A percentile compares a stretch with the other conserved stretches of the same genome.
Conservation (phyloP, 2,113 vertebrate genomes). For the Trichechus manatus region DNA sequence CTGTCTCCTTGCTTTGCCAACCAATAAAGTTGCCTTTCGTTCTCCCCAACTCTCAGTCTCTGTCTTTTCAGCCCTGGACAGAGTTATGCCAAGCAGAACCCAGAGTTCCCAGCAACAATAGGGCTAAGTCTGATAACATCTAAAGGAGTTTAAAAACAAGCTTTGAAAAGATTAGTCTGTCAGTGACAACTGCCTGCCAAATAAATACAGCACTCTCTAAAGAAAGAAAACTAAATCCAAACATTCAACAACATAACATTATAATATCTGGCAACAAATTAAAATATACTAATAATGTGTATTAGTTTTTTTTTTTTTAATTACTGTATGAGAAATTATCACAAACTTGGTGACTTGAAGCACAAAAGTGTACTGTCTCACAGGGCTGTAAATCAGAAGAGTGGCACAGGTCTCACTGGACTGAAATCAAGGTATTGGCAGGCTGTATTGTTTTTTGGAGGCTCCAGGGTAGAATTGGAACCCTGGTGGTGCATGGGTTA, state of each 20-base stretch:
- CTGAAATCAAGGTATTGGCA: not conserved
- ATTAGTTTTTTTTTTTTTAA: not conserved
- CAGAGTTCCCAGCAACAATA: too few relatives aligned
- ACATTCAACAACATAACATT: not conserved
- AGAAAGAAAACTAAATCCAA: not conserved
- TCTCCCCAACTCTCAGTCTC: too few relatives aligned
- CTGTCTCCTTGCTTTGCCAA: too few relatives aligned
- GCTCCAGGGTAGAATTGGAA: not conserved
- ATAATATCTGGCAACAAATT: not conserved
- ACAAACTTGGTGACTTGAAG: not conserved
- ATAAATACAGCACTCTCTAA: not conserved
- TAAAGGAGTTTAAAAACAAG: not conserved
- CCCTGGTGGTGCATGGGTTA: too few relatives aligned
- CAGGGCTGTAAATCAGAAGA: not conserved
- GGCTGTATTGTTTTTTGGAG: not conserved
- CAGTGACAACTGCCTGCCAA: not conserved
- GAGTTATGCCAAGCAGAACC: too few relatives aligned
- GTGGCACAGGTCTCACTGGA: not conserved
- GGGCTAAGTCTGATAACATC: not conserved
- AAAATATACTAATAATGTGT: not conserved
- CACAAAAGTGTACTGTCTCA: not conserved
- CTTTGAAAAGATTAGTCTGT: not conserved
- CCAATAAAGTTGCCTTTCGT: too few relatives aligned
- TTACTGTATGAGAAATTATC: not conserved
- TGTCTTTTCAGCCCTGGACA: too few relatives aligned